These are phyloP conservation scores for Mythimna loreyi DNA, from an alignment of 2,888 invertebrate species.

Conservation along the genomic window DNA sequence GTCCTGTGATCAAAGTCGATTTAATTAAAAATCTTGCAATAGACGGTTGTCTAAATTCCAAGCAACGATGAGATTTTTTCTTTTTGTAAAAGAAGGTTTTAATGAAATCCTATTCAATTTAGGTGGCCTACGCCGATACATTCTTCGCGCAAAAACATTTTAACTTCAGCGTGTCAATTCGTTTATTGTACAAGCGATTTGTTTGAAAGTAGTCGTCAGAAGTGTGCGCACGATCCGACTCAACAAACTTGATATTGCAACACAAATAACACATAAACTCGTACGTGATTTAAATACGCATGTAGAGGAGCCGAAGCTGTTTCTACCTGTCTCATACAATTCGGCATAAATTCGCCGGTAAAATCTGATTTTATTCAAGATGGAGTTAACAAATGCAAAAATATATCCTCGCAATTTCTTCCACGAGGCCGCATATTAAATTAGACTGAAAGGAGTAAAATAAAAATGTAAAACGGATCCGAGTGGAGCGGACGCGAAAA, in stretches of 20 bases:
- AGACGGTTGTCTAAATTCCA: slow-evolving; percentile 87
- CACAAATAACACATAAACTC: slow-evolving; percentile 51
- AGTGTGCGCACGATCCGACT: neutral
- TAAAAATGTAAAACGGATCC: slow-evolving; percentile 85
- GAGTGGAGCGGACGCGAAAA: slow-evolving; percentile 76
- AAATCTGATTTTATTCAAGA: slow-evolving; percentile 80
- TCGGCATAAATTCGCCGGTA: slow-evolving; percentile 71
- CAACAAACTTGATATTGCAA: slow-evolving; percentile 51
- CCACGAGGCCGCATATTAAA: slow-evolving; percentile 85
- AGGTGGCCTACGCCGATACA: slow-evolving; percentile 62
- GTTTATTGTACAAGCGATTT: neutral
- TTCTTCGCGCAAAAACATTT: slow-evolving; percentile 41
- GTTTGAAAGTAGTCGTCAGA: slow-evolving; percentile 4
- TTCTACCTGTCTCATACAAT: slow-evolving; percentile 69
- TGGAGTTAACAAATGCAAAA: slow-evolving; percentile 82
- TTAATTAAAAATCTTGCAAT: slow-evolving; percentile 89
- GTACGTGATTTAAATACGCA: slow-evolving; percentile 58
- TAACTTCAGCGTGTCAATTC: slow-evolving; percentile 9
- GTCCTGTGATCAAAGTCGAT: slow-evolving; percentile 86
- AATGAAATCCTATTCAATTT: slow-evolving; percentile 82
- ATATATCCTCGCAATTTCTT: slow-evolving; percentile 84
- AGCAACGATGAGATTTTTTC: slow-evolving; percentile 79
- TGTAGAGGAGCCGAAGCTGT: slow-evolving; percentile 50
- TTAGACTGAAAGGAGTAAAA: slow-evolving; percentile 86
- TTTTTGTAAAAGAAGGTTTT: slow-evolving; percentile 77